Base-by-base conservation (phyloP, 2,797 vertebrate species). In the Babyrousa celebensis region DNA sequence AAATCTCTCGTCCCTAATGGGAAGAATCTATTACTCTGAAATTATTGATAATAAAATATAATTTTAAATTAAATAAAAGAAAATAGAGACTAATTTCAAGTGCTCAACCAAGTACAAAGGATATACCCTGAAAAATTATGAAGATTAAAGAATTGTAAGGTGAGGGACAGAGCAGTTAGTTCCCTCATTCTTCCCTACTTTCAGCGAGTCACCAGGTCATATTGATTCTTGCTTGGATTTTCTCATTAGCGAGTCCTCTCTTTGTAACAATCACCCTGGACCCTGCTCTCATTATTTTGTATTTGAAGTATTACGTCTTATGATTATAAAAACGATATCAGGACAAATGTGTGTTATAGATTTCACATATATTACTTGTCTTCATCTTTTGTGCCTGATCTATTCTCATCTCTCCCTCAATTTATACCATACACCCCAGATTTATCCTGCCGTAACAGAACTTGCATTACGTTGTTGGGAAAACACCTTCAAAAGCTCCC, bases 21-120 rank as follows among this genome's bases (percentile, higher is more conserved):
- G 5, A 5, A 85, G n/a, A 60, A 20, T 52, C 54, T 67, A 65
- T 85, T 79, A 74, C 15, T 71, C 70, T 89, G 54, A 54, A 21
- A 48, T 75, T 65, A 80, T 75, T 71, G 72, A 75, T 85, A 75
- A 80, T 68, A 71, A 83, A 89, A 65, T 52, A 70, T 36, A 91
- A 58, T 83, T 89, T 94, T n/a, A 32, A 92, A 25, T 95, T 88
- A 58, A 88, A 17, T 75, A 85, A 88, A 92, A 79, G 71, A 83
- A 95, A 67, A 85, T 62, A 92, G 56, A 85, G 36, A 52, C 36
- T 54, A 84, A 83, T 63, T 43, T 20, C 9, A 40, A 60, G 54
- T 86, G 32, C 8, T 91, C 84, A 74, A 20, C 17, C 70, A 32
- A 87, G 21, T 43, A 40, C 62, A 72, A 88, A 90, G 54, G 5